Evolutionary conservation across 2,888 invertebrate species (phyloP).

Genomic region (Augiades crinisus): DNA sequence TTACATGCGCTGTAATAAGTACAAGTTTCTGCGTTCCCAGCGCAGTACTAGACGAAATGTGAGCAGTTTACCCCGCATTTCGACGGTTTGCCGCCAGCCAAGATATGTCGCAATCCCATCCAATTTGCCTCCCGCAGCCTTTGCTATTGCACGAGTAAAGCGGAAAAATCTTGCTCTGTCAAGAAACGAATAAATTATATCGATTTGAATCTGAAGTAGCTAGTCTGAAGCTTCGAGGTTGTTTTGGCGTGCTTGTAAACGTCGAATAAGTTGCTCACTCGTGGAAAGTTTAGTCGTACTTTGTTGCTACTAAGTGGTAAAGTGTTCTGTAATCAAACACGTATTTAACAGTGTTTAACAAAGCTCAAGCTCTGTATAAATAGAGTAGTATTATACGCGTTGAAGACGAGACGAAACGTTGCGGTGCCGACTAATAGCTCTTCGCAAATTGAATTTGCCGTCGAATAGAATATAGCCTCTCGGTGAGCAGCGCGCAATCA

Average conservation of each 20-base stretch:
- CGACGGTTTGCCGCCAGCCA: conserved; percentile 64
- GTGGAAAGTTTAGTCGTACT: conserved; percentile 11
- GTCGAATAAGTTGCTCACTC: conserved; percentile 17
- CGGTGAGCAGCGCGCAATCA: conserved; percentile 67
- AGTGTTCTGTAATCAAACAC: conserved; percentile 17
- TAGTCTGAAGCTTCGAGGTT: conserved; percentile 6
- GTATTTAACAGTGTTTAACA: conserved; percentile 8
- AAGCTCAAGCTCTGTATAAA: conserved; percentile 1
- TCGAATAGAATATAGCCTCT: conserved; percentile 72
- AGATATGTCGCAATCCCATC: conserved; percentile 77
- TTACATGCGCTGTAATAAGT: conserved; percentile 50
- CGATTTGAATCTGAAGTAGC: conserved; percentile 31
- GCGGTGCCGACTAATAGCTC: conserved; percentile 76
- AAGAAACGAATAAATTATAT: conserved; percentile 67
- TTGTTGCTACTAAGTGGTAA: conserved; percentile 4
- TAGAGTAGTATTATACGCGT: conserved; percentile 38
- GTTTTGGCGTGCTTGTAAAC: conserved; percentile 19
- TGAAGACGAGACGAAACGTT: conserved; percentile 49
- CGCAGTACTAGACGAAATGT: conserved; percentile 56
- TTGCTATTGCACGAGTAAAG: conserved; percentile 69
- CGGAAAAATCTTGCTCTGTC: conserved; percentile 66
- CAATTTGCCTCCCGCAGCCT: conserved; percentile 72
- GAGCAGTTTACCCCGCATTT: conserved; percentile 71
- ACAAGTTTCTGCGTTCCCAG: conserved; percentile 48
- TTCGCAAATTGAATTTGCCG: conserved; percentile 76